These are phyloP conservation scores for Cynaeus angustus DNA, from an alignment of 2,888 invertebrate species.

Conservation along the genomic window DNA sequence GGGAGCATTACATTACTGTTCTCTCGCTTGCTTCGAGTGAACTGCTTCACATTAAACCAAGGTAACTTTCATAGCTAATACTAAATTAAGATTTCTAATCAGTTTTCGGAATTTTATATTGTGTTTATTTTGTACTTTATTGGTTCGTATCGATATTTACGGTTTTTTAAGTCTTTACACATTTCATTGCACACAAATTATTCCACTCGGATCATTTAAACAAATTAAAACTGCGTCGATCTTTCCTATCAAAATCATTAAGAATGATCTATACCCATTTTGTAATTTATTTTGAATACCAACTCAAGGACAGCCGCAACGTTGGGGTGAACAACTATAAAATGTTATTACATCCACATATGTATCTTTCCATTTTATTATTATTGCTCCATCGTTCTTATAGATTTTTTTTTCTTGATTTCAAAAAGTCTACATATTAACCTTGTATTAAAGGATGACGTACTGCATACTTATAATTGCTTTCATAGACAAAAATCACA, in stretches of 20 bases:
- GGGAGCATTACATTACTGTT: constrained; percentile 68
- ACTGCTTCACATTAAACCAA: constrained; percentile 60
- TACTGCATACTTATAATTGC: constrained; percentile 4
- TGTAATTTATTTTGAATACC: constrained; percentile 29
- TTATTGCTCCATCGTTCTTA: no score
- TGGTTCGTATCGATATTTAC: constrained; percentile 56
- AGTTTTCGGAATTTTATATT: constrained; percentile 61
- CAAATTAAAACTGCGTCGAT: neutral
- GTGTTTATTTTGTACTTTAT: constrained; percentile 58
- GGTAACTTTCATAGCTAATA: constrained; percentile 57
- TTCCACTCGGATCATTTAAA: constrained; percentile 6
- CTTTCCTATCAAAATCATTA: neutral
- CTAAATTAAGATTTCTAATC: constrained; percentile 63
- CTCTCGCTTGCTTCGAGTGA: constrained; percentile 53
- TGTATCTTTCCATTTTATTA: no score
- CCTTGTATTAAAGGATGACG: constrained; percentile 1
- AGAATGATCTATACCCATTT: neutral
- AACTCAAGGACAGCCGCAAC: constrained; percentile 25
- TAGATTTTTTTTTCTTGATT: no score
- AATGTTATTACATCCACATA: no score
- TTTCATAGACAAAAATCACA: constrained; percentile 9
- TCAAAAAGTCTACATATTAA: constrained; percentile 4
- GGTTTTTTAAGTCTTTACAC: constrained; percentile 46
- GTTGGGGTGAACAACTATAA: neutral
- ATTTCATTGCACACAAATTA: constrained; percentile 12